Conservation (phyloP, 1,140 invertebrate species). For the Tetragnatha versicolor region DNA sequence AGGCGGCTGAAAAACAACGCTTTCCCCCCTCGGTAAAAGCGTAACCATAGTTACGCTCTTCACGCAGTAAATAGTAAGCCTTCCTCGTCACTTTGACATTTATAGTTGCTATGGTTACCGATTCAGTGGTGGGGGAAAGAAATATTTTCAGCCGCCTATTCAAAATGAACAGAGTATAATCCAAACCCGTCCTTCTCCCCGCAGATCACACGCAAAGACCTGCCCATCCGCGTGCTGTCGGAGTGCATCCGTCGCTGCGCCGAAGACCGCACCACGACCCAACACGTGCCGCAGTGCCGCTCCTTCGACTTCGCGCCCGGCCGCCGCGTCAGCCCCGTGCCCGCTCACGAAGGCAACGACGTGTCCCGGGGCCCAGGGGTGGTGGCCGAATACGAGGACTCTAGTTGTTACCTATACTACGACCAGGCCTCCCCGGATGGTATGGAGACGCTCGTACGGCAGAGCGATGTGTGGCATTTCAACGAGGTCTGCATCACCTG, state of each 20-base stretch:
- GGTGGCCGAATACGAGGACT: conserved; percentile 86
- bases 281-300: conserved; percentile 82
- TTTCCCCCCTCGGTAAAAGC: too few relatives aligned
- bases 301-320: conserved; percentile 91
- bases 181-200: background rate
- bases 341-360: conserved; percentile 20
- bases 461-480: conserved; percentile 84
- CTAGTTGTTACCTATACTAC: conserved; percentile 84
- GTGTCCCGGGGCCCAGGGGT: conserved; percentile 58
- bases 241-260: conserved; percentile 84
- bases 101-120: too few relatives aligned
- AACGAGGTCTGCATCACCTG: conserved; percentile 88
- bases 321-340: conserved; percentile 70
- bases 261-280: conserved; percentile 75
- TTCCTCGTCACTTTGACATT: too few relatives aligned
- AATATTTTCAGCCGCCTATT: too few relatives aligned
- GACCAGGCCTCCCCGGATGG: conserved; percentile 85
- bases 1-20: too few relatives aligned
- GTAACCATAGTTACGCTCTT: too few relatives aligned
- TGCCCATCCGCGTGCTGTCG: conserved; percentile 83
- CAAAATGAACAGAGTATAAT: too few relatives aligned
- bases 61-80: too few relatives aligned
- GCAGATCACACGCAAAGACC: conserved; percentile 77
- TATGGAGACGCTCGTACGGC: conserved; percentile 83
- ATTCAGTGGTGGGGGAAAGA: too few relatives aligned